These are phyloP conservation scores for Dynastes maya DNA, from an alignment of 2,888 invertebrate genomes.

Conservation along the genomic window DNA sequence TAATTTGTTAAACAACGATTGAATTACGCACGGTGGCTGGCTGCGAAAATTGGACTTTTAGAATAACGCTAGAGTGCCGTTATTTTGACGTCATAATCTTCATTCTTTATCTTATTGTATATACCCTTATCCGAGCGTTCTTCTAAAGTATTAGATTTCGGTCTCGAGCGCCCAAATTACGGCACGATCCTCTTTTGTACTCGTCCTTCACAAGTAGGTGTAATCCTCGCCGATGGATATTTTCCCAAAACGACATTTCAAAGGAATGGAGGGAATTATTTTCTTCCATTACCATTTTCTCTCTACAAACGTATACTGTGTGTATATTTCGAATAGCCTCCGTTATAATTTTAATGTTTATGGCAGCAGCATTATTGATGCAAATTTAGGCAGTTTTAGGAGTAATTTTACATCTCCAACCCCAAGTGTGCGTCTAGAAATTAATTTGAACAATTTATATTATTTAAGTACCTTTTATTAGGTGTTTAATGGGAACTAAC, in stretches of 20 bases:
- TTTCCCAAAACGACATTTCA: conserved; percentile 4
- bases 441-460: too few relatives aligned
- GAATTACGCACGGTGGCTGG: conserved; percentile 41
- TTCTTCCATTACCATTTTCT: conserved; percentile 12
- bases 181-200: background rate
- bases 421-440: too few relatives aligned
- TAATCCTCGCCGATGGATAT: background rate
- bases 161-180: background rate
- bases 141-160: background rate
- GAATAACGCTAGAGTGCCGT: conserved; percentile 30
- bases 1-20: conserved; percentile 44
- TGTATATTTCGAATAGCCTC: too few relatives aligned
- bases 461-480: too few relatives aligned
- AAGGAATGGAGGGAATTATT: conserved; percentile 8
- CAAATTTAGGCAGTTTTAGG: too few relatives aligned
- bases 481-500: too few relatives aligned
- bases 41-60: conserved; percentile 42
- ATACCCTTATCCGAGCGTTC: background rate
- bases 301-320: background rate
- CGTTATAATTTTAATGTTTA: too few relatives aligned
- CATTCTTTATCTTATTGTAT: conserved; percentile 2
- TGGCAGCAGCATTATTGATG: too few relatives aligned
- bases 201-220: background rate
- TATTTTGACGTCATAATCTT: conserved; percentile 16
- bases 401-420: too few relatives aligned